Percentiles rank a stretch among this genome's conserved stretches.
Evolutionary conservation across 37 sponge, comb jelly and placozoan species (phyloP).

Genomic region (Bolinopsis microptera): DNA sequence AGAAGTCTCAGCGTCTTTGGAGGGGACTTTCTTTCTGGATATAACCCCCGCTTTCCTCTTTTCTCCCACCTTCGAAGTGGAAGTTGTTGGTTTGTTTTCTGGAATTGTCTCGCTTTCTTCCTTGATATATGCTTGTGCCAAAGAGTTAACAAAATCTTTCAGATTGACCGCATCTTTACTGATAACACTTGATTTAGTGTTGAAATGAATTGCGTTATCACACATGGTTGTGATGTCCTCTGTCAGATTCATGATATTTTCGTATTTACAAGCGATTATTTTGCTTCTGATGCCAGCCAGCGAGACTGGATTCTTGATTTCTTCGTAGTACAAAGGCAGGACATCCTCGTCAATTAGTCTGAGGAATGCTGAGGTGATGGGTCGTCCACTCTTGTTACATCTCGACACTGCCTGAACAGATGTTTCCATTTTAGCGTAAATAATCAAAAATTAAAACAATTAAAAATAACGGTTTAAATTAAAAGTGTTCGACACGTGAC

Average conservation of each 20-base stretch:
- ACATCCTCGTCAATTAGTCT: background rate
- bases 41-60: constrained; percentile 17
- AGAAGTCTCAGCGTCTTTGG: background rate
- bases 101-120: background rate
- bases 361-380: background rate
- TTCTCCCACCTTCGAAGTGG: background rate
- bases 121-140: background rate
- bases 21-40: background rate
- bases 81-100: background rate
- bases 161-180: constrained; percentile 45
- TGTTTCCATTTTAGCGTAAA: no score
- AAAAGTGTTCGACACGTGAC: no score
- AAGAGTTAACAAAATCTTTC: constrained; percentile 19
- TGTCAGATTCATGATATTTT: background rate
- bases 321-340: background rate
- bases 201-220: constrained; percentile 16
- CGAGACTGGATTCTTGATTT: background rate
- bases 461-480: no score
- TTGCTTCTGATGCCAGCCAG: constrained; percentile 42
- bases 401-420: background rate
- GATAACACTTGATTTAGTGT: constrained; percentile 37
- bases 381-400: constrained; percentile 42
- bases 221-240: background rate
- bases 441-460: no score
- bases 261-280: background rate